phyloP scores from a whole-genome alignment of 2,888 invertebrate species.

The Taenaris catops region DNA sequence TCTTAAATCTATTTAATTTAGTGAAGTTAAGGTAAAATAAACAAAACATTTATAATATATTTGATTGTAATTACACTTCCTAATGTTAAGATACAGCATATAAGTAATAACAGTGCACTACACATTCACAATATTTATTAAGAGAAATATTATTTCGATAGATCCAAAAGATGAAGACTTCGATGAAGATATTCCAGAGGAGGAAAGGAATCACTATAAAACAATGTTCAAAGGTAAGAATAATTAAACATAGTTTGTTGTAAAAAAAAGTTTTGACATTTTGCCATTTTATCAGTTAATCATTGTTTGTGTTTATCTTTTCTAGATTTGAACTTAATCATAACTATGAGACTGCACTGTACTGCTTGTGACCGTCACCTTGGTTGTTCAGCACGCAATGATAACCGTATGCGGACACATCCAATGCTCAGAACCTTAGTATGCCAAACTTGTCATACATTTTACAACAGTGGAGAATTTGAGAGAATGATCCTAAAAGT shows the following conservation, averaged over 20 bases:
- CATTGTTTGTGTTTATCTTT: too few relatives aligned
- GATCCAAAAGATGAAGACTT: constrained; percentile 68
- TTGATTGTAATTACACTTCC: not conserved
- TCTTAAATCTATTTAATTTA: too few relatives aligned
- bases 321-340: constrained; percentile 80
- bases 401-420: constrained; percentile 84
- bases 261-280: too few relatives aligned
- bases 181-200: constrained; percentile 72
- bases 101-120: not conserved
- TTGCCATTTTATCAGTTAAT: too few relatives aligned
- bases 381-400: constrained; percentile 84
- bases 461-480: constrained; percentile 90
- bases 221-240: constrained; percentile 62
- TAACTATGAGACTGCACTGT: constrained; percentile 83
- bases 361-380: constrained; percentile 87
- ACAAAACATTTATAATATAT: not conserved
- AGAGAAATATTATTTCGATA: constrained; percentile 33
- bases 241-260: not conserved
- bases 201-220: constrained; percentile 73
- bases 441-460: constrained; percentile 86
- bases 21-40: not conserved
- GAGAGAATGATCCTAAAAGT: constrained; percentile 67
- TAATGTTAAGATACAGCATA: too few relatives aligned
- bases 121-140: not conserved
- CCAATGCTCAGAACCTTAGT: constrained; percentile 86